Conservation (phyloP, 2,113 vertebrate genomes). For the Dendropsophus ebraccatus region DNA sequence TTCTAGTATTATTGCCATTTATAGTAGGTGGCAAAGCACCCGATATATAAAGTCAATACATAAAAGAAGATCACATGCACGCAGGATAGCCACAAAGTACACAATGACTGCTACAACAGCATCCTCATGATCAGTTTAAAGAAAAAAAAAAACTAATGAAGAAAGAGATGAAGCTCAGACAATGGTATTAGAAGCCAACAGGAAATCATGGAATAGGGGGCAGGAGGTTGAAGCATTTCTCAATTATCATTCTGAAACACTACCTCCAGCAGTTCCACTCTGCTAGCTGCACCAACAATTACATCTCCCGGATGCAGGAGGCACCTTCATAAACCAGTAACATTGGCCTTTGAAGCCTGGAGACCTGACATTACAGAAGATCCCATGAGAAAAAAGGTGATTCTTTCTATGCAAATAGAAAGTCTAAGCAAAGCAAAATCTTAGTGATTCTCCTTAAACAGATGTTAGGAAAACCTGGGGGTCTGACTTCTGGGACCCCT, state of each 20-base stretch:
- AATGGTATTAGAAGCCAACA: not conserved
- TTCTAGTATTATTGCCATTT: not conserved
- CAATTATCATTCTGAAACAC: constrained; percentile 41
- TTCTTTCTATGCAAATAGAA: constrained; percentile 17
- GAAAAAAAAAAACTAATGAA: not conserved
- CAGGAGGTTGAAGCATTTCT: not conserved
- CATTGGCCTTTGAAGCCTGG: constrained; percentile 41
- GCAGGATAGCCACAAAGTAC: not conserved
- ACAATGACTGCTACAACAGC: not conserved
- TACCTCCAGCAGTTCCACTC: not conserved
- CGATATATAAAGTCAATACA: not conserved
- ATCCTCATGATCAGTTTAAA: not conserved
- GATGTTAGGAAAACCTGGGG: not conserved
- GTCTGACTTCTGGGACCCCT: too few relatives aligned
- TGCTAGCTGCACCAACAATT: constrained; percentile 37
- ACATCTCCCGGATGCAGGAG: constrained; percentile 44
- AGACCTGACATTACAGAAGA: constrained; percentile 29
- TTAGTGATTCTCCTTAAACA: not conserved
- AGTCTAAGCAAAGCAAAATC: not conserved
- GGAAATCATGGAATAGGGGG: constrained; percentile 34
- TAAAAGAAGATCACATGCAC: not conserved
- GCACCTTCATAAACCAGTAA: constrained; percentile 55
- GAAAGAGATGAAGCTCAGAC: not conserved
- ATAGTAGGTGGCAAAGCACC: not conserved
- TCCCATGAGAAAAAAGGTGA: not conserved